Percentiles rank a stretch among this genome's conserved stretches.
phyloP scores from a whole-genome alignment of 1,140 invertebrate genomes.

The Orchestia grillus region DNA sequence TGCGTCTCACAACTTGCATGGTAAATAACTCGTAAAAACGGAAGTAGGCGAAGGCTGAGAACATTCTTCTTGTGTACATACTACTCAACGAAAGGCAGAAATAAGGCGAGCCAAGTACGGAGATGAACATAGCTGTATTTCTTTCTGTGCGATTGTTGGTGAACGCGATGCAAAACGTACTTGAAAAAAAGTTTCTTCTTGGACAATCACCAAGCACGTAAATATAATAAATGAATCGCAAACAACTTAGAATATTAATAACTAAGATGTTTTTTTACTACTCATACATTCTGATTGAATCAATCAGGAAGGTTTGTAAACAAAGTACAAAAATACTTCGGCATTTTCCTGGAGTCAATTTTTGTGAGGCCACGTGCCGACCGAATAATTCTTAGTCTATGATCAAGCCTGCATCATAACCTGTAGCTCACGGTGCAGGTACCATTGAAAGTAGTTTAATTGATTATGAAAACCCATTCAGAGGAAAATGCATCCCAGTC shows the following conservation, averaged over 20 bases:
- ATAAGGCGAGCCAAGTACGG: background rate
- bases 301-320: background rate
- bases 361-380: too few relatives aligned
- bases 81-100: background rate
- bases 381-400: too few relatives aligned
- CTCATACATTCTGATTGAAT: background rate
- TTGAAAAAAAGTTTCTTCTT: background rate
- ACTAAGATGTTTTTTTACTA: background rate
- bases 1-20: background rate
- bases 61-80: background rate
- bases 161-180: background rate
- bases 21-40: background rate
- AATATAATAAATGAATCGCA: background rate
- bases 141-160: background rate
- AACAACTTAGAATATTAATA: background rate
- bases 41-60: background rate
- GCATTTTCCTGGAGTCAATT: too few relatives aligned
- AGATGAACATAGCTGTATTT: background rate
- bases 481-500: too few relatives aligned
- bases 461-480: too few relatives aligned
- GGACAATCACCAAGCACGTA: background rate
- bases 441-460: too few relatives aligned
- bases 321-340: too few relatives aligned
- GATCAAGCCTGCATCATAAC: too few relatives aligned
- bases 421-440: too few relatives aligned